These are phyloP conservation scores for Omphaloscelis lunosa DNA, from an alignment of 2,888 invertebrate species.

Conservation along the genomic window DNA sequence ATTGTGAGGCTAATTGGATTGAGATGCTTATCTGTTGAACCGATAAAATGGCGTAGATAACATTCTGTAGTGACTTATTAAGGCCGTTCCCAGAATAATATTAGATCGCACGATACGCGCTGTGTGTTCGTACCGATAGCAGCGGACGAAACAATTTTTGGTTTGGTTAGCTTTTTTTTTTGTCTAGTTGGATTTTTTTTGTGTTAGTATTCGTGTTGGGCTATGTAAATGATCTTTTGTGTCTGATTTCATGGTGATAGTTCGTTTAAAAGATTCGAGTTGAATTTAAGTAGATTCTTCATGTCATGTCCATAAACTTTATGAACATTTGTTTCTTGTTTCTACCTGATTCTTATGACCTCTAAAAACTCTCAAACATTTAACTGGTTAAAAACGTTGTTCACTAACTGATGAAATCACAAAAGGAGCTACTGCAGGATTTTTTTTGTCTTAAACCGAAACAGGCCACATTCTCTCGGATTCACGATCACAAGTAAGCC, in stretches of 20 bases:
- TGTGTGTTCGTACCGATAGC: conserved; percentile 80
- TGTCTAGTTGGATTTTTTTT: conserved; percentile 17
- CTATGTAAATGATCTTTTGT: conserved; percentile 9
- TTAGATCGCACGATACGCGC: conserved; percentile 89
- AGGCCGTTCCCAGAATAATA: conserved; percentile 92
- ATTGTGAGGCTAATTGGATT: conserved; percentile 91
- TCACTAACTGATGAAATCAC: background rate
- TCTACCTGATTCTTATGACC: background rate
- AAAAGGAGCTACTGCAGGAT: background rate
- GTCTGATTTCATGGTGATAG: background rate
- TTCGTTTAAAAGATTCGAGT: background rate
- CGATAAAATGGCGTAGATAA: conserved; percentile 91
- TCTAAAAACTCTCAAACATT: background rate
- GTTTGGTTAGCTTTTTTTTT: conserved; percentile 40
- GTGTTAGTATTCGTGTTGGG: conserved; percentile 3
- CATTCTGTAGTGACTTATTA: conserved; percentile 92
- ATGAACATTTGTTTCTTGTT: background rate
- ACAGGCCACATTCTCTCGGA: background rate
- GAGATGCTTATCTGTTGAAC: conserved; percentile 87
- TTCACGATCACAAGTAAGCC: background rate
- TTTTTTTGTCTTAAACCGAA: background rate
- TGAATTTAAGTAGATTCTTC: background rate
- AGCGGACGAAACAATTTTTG: conserved; percentile 69
- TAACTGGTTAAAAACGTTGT: background rate
- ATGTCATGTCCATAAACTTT: background rate